phyloP scores from a whole-genome alignment of 2,888 invertebrate genomes.

The Hartigia nigra region DNA sequence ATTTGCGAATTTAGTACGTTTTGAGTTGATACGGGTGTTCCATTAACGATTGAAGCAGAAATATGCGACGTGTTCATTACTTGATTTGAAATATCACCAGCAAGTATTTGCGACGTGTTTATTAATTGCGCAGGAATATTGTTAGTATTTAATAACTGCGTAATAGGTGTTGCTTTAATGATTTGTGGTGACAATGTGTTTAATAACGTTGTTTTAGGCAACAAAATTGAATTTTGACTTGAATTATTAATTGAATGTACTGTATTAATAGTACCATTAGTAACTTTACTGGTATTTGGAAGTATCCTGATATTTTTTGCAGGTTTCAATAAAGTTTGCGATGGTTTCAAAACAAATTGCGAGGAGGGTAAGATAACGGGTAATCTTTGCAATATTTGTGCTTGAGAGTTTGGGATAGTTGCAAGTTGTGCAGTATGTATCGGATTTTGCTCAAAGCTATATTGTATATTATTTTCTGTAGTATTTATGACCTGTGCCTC shows the following conservation, averaged over 20 bases:
- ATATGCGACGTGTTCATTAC: conserved; percentile 19
- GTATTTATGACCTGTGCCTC: not conserved
- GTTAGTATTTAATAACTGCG: conserved; percentile 45
- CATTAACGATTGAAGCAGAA: conserved; percentile 12
- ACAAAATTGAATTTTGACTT: conserved; percentile 46
- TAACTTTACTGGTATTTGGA: conserved; percentile 42
- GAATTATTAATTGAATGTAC: conserved; percentile 31
- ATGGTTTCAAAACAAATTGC: conserved; percentile 55
- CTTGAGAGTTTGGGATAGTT: conserved; percentile 37
- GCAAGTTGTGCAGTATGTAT: conserved; percentile 32
- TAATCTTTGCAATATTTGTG: conserved; percentile 50
- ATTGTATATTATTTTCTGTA: conserved; percentile 32
- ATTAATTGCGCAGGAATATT: conserved; percentile 46
- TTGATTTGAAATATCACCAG: conserved; percentile 39
- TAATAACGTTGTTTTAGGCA: conserved; percentile 50
- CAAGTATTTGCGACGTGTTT: conserved; percentile 44
- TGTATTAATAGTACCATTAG: conserved; percentile 27
- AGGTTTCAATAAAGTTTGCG: conserved; percentile 49
- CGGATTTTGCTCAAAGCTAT: conserved; percentile 32
- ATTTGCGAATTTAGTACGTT: conserved; percentile 42
- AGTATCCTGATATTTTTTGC: conserved; percentile 51
- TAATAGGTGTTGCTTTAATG: conserved; percentile 51
- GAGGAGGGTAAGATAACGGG: conserved; percentile 52
- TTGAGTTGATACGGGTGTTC: conserved; percentile 30
- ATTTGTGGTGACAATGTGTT: conserved; percentile 50